Evolutionary conservation across 2,888 invertebrate genomes (phyloP), one percentile per base, ranked within the genome.

Genomic region (Lepidonotus clava): DNA sequence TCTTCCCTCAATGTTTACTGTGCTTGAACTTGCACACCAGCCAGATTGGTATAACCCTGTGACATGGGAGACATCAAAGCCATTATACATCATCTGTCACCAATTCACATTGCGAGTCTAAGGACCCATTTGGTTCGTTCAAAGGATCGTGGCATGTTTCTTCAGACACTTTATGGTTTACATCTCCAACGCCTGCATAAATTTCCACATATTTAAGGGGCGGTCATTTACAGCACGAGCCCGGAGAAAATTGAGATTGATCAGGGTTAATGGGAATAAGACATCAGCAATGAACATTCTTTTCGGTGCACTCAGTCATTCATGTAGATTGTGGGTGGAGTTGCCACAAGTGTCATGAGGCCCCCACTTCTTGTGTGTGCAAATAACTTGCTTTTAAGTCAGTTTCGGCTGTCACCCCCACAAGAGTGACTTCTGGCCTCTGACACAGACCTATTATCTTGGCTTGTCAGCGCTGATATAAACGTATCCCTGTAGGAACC

Each of bases 391-490:
- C 61, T 61, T 61, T 28, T 28, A n/a, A 61, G 61, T 28, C 28
- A 61, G 11, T 4, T 32, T n/a, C 11, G 28, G 61, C 28, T 61
- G 61, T 28, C 61, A 61, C 56, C 56, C 56, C 56, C 56, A 56
- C 71, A 24, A 32, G 1, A 24, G 11, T 71, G 71, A 71, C 80
- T 80, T 32, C 51, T 80, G 41, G 18, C 80, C 32, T 18, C 80
- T 46, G 80, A 80, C 80, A 18, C 51, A 11, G 46, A 8, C 5
- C 80, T 24, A 41, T 46, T 51, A 32, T 28, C 80, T 28, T 24
- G 8, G 80, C 6, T 51, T 80, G 80, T 80, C 80, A 46, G 24
- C 51, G 41, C 41, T 51, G 41, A 80, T 80, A 46, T 41, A 80
- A 80, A 46, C 41, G 46, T 80, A 51, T 80, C 41, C 80, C 51